phyloP scores from a whole-genome alignment of 2,888 invertebrate species.

The Dolichopus griseipennis region DNA sequence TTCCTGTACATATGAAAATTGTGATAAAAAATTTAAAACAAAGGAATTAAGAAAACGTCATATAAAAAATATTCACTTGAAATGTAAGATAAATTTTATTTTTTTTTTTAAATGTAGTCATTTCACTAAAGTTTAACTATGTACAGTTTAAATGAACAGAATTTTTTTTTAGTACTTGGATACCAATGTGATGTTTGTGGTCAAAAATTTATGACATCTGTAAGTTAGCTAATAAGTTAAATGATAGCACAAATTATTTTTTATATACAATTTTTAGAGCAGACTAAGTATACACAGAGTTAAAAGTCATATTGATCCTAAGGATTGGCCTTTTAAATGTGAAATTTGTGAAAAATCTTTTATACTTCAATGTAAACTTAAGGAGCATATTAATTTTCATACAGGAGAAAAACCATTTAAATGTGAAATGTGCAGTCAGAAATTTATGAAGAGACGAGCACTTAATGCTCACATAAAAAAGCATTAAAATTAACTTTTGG shows the following conservation, averaged over 20 bases:
- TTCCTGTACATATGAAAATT: not conserved
- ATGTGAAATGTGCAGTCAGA: not conserved
- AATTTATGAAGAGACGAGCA: not conserved
- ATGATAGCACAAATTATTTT: too few species aligned
- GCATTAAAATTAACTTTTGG: not conserved
- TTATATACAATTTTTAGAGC: not conserved
- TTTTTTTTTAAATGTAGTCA: too few species aligned
- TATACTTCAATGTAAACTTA: not conserved
- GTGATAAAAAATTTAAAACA: slow-evolving; percentile 2
- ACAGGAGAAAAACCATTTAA: not conserved
- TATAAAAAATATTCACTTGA: not conserved
- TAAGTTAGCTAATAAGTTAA: not conserved
- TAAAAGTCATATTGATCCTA: not conserved
- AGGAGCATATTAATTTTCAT: not conserved
- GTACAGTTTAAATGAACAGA: too few species aligned
- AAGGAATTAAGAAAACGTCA: not conserved
- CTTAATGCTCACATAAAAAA: not conserved
- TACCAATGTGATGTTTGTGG: not conserved
- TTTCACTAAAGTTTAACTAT: too few species aligned
- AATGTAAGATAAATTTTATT: not conserved
- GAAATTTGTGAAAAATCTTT: not conserved
- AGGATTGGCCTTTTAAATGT: not conserved
- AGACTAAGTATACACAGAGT: not conserved
- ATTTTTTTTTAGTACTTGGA: not conserved
- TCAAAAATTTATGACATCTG: not conserved